Evolutionary conservation across 2,113 vertebrate species (phyloP), one percentile per base, ranked within the genome.

Genomic region (Apaloderma vittatum): DNA sequence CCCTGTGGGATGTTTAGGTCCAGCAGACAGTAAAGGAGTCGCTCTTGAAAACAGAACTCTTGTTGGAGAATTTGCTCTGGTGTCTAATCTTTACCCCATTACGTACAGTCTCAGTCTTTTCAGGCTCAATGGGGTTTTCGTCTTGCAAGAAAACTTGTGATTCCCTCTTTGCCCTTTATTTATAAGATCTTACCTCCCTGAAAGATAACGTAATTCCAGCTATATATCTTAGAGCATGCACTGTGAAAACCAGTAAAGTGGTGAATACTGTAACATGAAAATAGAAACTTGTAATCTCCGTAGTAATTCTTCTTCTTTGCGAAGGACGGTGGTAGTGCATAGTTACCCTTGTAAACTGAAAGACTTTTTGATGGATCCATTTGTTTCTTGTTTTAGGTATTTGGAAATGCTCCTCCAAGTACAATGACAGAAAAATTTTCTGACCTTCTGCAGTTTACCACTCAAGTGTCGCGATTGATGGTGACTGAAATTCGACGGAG

Each of bases 391-490:
- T 57, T 92, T 65, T 86, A 99, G 99, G 99, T 99, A 75, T 99
- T 99, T 97, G 99, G 99, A 90, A 99, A 99, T 46, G 99, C 99
- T 95, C 99, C 99, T 8, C 99, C 99, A 82, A 99, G 98, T 98
- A 99, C 98, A 91, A 99, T 99, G 99, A 99, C 97, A 54, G 99
- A 99, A 97, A 99, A 99, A 94, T 99, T 99, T 97, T 99, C 99
- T 27, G 99, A 99, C 97, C 98, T 99, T 95, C 99, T 99, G 82
- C 99, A 99, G 98, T 99, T 99, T 98, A 99, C 99, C 97, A 99
- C 99, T 62, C 99, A 99, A 98, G 99, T 99, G 59, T 99, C 99
- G 57, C 98, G 99, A 58, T 95, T 99, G 85, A 99, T 99, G 99
- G 99, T 99, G 97, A 99, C 99, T 2, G 99, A 99, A 98, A 99